Percentiles rank a stretch among this genome's conserved stretches.
These are phyloP conservation scores for Oscheius sp. DNA, from an alignment of 2,888 invertebrate species.

Conservation along the genomic window DNA sequence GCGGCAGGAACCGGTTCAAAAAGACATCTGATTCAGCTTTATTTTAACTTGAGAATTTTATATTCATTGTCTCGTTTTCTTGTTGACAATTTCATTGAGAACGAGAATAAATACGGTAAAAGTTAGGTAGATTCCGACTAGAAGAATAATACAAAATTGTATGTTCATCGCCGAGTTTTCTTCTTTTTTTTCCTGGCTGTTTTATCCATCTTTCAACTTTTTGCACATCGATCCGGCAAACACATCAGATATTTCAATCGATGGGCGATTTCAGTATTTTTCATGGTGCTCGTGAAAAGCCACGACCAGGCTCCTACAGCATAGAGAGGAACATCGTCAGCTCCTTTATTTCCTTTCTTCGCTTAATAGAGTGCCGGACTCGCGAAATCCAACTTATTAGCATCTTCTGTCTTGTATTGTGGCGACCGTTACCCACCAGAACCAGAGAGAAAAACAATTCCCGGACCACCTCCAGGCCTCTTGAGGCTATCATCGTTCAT, in stretches of 20 bases:
- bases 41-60: no score
- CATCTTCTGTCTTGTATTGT: background rate
- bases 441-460: background rate
- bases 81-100: no score
- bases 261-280: background rate
- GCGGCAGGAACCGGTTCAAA: no score
- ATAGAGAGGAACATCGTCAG: background rate
- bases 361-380: background rate
- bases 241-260: background rate
- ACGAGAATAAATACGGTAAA: no score
- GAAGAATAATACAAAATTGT: no score
- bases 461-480: background rate
- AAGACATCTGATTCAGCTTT: no score
- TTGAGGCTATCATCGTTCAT: no score
- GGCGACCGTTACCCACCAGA: background rate
- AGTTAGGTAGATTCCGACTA: no score
- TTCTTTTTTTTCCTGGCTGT: no score
- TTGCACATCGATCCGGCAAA: background rate
- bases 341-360: background rate
- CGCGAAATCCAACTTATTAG: background rate
- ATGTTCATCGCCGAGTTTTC: no score
- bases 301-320: background rate
- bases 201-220: no score
- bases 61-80: no score
- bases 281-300: background rate